Evolutionary conservation across 2,113 vertebrate species (phyloP), one percentile per base, ranked within the genome.

Genomic region (Xiphophorus maculatus): DNA sequence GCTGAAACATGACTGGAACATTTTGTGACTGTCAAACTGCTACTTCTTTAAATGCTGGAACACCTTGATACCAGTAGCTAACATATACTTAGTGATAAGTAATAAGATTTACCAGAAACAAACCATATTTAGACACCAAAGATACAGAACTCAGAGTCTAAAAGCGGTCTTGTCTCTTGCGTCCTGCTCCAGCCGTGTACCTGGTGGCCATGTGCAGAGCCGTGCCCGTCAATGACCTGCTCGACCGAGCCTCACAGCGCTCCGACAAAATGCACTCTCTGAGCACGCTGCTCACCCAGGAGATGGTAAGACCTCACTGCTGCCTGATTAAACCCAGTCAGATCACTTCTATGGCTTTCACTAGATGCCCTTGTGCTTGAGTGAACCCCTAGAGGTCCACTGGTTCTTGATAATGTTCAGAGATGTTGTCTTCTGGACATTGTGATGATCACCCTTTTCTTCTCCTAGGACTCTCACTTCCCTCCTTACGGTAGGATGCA

Each of bases 191-290:
- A 93, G 85, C 79, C 37, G 32, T 92, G 83, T 92, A 40, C 5
- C 25, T 88, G 58, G 64, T 80, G 74, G 64, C 77, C 0, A 83
- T 65, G 1, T 88, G 87, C 68, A 42, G 85, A 0, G 90, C 89
- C 7, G 74, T 95, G 27, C 85, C 89, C 29, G 64, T 95, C 60
- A 86, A 6, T 0, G 94, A 95, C 69, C 88, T 95, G 42, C 84
- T 95, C 28, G 91, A 95, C 27, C 84, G 94, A 77, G 93, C 90
- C 1, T 93, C 94, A n/a, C 91, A 95, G 48, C 86, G 88, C 62
- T 95, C 94, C 0, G 94, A 95, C 89, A 90, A 83, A 11, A 86
- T 95, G 44, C 94, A 95, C 88, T 89, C 92, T 0, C 91, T 95
- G 87, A 95, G 94, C 89, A 93, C 90, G 0, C 83, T 64, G 0